Evolutionary conservation across 2,797 vertebrate species (phyloP).

Genomic region (Sebastes steindachneri): DNA sequence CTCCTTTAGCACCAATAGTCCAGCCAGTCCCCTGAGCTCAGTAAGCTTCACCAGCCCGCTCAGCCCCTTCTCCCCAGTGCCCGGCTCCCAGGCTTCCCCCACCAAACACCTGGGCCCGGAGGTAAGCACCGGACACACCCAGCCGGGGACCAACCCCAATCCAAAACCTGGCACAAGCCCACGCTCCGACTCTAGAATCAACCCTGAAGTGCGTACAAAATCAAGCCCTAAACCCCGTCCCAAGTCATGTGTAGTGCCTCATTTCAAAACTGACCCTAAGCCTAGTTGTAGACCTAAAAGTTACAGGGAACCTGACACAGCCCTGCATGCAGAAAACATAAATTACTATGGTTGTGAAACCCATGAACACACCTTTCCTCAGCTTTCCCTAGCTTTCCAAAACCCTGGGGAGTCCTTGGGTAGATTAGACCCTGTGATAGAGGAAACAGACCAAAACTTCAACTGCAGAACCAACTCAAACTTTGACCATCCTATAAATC

Average conservation of each 20-base stretch:
- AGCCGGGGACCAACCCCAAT: constrained; percentile 3
- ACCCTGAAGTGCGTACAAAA: constrained; percentile 31
- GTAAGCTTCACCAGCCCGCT: constrained; percentile 95
- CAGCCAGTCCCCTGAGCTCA: constrained; percentile 95
- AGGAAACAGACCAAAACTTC: constrained; percentile 41
- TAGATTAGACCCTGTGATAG: constrained; percentile 48
- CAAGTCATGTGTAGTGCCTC: constrained; percentile 39
- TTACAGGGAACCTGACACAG: constrained; percentile 33
- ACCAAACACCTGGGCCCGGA: constrained; percentile 89
- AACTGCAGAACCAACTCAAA: constrained; percentile 1
- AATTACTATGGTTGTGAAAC: constrained; percentile 3
- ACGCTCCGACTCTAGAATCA: constrained; percentile 13
- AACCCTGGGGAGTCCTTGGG: constrained; percentile 13
- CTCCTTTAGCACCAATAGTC: constrained; percentile 96
- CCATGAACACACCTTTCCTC: neutral
- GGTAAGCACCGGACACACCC: constrained; percentile 85
- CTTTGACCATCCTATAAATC: constrained; percentile 4
- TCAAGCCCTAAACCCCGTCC: constrained; percentile 39
- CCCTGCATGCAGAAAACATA: neutral
- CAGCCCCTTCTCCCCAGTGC: constrained; percentile 94
- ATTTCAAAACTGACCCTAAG: constrained; percentile 19
- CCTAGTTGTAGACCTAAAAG: constrained; percentile 36
- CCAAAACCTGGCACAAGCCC: neutral
- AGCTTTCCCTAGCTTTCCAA: constrained; percentile 1
- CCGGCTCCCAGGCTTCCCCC: constrained; percentile 91